phyloP scores from a whole-genome alignment of 1,140 invertebrate genomes.

The Bradynema listronoti region DNA sequence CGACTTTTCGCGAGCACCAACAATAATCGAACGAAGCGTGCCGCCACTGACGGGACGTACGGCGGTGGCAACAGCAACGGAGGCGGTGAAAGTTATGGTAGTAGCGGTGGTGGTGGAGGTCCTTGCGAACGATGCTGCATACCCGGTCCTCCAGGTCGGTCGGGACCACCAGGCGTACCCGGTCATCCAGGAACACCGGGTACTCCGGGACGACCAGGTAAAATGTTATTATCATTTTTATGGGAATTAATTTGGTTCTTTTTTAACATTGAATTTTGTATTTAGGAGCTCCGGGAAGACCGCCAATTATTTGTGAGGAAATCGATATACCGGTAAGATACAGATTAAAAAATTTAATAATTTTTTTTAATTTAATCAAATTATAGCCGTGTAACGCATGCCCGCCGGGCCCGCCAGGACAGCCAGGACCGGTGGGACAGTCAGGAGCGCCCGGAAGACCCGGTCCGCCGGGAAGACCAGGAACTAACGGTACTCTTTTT shows the following conservation, averaged over 20 bases:
- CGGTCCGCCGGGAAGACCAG: conserved; percentile 19
- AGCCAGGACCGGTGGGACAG: conserved; percentile 17
- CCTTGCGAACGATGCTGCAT: too few relatives aligned
- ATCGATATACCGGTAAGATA: conserved; percentile 39
- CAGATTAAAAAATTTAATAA: not conserved
- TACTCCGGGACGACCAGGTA: conserved; percentile 31
- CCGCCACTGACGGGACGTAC: too few relatives aligned
- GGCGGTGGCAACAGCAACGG: too few relatives aligned
- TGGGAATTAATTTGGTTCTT: not conserved
- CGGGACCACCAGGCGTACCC: conserved; percentile 36
- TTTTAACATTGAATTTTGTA: not conserved
- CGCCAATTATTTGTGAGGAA: conserved; percentile 55
- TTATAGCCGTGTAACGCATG: conserved; percentile 51
- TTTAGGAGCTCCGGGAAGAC: conserved; percentile 24
- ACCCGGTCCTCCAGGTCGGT: too few relatives aligned
- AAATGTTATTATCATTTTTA: not conserved
- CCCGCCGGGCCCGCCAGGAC: conserved; percentile 34
- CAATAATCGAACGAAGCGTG: too few relatives aligned
- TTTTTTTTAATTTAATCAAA: not conserved
- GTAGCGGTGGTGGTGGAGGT: too few relatives aligned
- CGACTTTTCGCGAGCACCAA: too few relatives aligned
- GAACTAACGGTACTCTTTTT: conserved; percentile 18
- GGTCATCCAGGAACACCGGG: conserved; percentile 18
- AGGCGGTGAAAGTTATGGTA: too few relatives aligned
- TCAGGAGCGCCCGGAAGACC: conserved; percentile 25